Base-by-base conservation (phyloP, 2,888 invertebrate genomes). In the Tetranychus truncatus region DNA sequence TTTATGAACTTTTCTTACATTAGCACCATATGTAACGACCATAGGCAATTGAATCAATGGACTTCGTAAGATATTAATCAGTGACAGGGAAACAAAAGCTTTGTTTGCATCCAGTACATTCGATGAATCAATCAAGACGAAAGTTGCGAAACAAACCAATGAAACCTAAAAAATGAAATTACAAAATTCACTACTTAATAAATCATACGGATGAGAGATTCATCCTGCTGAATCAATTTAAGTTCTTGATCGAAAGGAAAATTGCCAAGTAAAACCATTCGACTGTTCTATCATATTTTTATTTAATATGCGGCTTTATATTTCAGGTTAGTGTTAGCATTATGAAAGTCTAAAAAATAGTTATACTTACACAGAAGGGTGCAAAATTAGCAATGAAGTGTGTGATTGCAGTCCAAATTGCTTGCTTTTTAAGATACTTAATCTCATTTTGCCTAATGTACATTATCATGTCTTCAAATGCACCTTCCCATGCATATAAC, bases 401-500 rank as follows among this genome's bases (percentile, higher is more conserved):
- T 15, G 55, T 55, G 55, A 55, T 15, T 15, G 55, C 55, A 55
- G 55, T 55, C 6, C 7, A 55, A 55, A 55, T 9, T 55, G 55
- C 55, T 55, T 55, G 55, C 79, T 90, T 88, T 82, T 89, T 91
- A 77, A 96, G 85, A 20, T 94, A 89, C 77, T 88, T 86, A 82
- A 95, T 89, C 85, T 96, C 96, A 81, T 91, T 90, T 79, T 88
- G 87, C 80, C 96, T 87, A 79, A 95, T 93, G 80, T 89, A 88
- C 79, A 90, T 85, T 79, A 96, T 89, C 85, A 93, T 91, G 75
- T 89, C 87, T 82, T 92, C 90, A 82, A 94, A 95, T 79, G 93
- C 92, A 1, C 89, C 89, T 82, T 95, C 95, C 95, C 95, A 94
- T 0, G 93, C 94, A 82, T 94, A 94, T 82, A 95, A 85, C 84